Evolutionary conservation across 1,140 invertebrate species (phyloP).

Genomic region (Drosophila tristis): DNA sequence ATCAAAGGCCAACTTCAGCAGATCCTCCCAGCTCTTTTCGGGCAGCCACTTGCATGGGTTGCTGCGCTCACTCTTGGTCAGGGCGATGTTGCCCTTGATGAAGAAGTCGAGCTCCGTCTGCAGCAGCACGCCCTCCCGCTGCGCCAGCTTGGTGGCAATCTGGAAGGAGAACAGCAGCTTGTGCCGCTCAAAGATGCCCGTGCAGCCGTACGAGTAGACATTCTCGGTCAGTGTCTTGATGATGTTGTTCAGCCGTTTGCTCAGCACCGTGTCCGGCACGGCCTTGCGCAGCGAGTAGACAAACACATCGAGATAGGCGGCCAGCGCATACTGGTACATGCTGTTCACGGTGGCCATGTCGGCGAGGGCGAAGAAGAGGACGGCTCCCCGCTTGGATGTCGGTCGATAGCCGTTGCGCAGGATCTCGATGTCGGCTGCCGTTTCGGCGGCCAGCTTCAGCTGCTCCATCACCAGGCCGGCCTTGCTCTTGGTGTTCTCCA

Average conservation of each 20-base stretch:
- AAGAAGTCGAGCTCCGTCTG: slow-evolving; percentile 95
- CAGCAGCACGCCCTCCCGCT: slow-evolving; percentile 87
- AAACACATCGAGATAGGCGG: slow-evolving; percentile 92
- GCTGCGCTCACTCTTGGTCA: slow-evolving; percentile 89
- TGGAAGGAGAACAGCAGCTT: slow-evolving; percentile 96
- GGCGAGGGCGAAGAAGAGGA: slow-evolving; percentile 94
- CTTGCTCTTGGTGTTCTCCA: slow-evolving; percentile 95
- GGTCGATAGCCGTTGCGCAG: slow-evolving; percentile 92
- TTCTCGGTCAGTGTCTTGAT: slow-evolving; percentile 93
- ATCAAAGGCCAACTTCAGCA: slow-evolving; percentile 89
- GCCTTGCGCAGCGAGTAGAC: slow-evolving; percentile 91
- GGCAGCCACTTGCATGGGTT: slow-evolving; percentile 91
- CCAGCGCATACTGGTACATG: slow-evolving; percentile 97
- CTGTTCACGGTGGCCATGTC: slow-evolving; percentile 93
- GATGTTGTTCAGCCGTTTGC: slow-evolving; percentile 91
- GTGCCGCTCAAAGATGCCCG: slow-evolving; percentile 95
- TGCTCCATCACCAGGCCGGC: slow-evolving; percentile 91
- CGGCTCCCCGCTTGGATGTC: slow-evolving; percentile 92
- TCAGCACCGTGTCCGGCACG: slow-evolving; percentile 89
- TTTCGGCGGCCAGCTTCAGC: slow-evolving; percentile 89
- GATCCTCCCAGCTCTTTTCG: slow-evolving; percentile 91
- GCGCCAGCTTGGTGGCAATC: slow-evolving; percentile 93
- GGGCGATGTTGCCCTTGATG: slow-evolving; percentile 91
- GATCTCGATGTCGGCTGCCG: slow-evolving; percentile 90
- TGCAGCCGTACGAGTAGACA: slow-evolving; percentile 95